Evolutionary conservation across 92 coral and sea anemone species (phyloP).

Genomic region (Phenganax subtilis): DNA sequence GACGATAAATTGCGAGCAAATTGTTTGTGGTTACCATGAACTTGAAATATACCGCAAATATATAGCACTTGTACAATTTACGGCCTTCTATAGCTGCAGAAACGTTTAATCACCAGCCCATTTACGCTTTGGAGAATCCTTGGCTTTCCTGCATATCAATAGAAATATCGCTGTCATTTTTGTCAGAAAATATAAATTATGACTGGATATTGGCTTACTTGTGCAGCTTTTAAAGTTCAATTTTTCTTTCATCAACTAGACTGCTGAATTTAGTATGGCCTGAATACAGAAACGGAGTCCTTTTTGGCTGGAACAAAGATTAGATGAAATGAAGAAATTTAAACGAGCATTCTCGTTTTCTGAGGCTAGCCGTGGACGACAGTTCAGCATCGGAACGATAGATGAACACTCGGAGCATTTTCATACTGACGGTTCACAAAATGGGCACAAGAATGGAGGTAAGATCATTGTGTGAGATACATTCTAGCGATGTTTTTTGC

Average conservation of each 20-base stretch:
- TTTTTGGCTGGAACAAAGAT: not conserved
- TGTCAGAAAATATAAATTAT: conserved; percentile 16
- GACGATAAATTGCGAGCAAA: conserved; percentile 2
- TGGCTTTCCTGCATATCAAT: not conserved
- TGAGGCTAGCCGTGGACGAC: conserved; percentile 26
- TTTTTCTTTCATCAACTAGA: not conserved
- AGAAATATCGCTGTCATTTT: conserved; percentile 4
- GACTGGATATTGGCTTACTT: conserved; percentile 10
- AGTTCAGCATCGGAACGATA: conserved; percentile 32
- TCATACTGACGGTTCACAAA: not conserved
- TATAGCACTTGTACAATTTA: not conserved
- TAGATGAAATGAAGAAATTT: conserved; percentile 30
- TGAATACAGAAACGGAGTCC: not conserved
- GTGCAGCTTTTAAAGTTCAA: not conserved
- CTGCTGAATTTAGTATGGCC: conserved; percentile 11
- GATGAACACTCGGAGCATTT: conserved; percentile 24
- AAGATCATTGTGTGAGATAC: no score
- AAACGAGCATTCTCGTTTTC: conserved; percentile 36
- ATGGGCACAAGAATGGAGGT: conserved; percentile 38
- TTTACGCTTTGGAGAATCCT: not conserved
- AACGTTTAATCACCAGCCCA: conserved; percentile 1
- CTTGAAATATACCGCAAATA: not conserved
- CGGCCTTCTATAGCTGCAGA: not conserved
- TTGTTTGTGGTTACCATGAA: not conserved
- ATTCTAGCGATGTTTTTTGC: no score